Conservation (phyloP, 2,888 invertebrate species). For the Clusia tigrina region DNA sequence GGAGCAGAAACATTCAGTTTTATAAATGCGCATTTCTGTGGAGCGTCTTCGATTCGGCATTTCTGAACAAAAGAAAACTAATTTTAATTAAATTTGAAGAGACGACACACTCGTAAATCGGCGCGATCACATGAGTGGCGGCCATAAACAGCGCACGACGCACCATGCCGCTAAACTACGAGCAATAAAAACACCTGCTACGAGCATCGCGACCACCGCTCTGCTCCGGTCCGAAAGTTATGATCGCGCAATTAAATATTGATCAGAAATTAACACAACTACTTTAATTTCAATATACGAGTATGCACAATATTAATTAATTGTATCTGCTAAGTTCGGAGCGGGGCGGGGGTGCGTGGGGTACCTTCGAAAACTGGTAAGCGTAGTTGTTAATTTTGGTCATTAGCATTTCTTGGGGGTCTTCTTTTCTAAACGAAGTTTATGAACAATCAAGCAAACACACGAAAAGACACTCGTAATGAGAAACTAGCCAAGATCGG, state of each 20-base stretch:
- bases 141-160: too few relatives aligned
- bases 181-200: background rate
- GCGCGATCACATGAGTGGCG: too few relatives aligned
- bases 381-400: background rate
- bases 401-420: too few relatives aligned
- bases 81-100: too few relatives aligned
- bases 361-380: background rate
- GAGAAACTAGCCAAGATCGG: too few relatives aligned
- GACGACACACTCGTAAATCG: too few relatives aligned
- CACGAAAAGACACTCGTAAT: too few relatives aligned
- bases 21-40: conserved; percentile 10
- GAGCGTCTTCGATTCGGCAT: too few relatives aligned
- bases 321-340: conserved; percentile 18
- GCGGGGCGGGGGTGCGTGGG: background rate
- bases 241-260: conserved; percentile 37
- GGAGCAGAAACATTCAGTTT: background rate
- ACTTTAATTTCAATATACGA: background rate
- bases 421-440: too few relatives aligned
- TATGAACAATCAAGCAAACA: too few relatives aligned
- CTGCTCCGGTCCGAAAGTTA: conserved; percentile 1
- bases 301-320: background rate
- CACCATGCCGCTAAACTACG: too few relatives aligned
- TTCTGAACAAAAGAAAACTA: too few relatives aligned
- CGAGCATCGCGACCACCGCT: background rate
- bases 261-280: conserved; percentile 28